Percentiles rank a stretch among this genome's conserved stretches.
Evolutionary conservation across 1,140 invertebrate genomes (phyloP).

Genomic region (Hyposmocoma kahamanoa): DNA sequence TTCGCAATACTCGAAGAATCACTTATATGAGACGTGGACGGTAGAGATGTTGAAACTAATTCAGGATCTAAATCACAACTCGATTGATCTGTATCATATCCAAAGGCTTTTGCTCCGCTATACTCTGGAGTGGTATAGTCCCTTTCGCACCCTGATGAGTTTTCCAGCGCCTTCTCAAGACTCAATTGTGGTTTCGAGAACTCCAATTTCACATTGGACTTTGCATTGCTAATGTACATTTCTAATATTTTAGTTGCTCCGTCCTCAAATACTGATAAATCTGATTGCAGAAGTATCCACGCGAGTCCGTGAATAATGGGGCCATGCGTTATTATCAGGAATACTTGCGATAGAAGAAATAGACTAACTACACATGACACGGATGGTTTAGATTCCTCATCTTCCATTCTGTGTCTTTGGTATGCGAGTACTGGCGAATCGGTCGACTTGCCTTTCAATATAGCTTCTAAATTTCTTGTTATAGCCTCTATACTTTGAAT

Average conservation of each 20-base stretch:
- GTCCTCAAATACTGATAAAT: slow-evolving; percentile 80
- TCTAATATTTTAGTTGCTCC: slow-evolving; percentile 84
- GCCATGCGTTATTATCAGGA: slow-evolving; percentile 92
- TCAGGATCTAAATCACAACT: slow-evolving; percentile 71
- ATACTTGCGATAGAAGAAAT: slow-evolving; percentile 96
- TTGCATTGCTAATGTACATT: slow-evolving; percentile 76
- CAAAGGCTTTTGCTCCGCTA: slow-evolving; percentile 45
- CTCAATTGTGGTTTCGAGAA: slow-evolving; percentile 76
- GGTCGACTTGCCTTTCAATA: slow-evolving; percentile 74
- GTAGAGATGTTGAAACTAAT: slow-evolving; percentile 63
- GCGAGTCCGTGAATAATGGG: slow-evolving; percentile 92
- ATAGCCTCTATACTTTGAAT: slow-evolving; percentile 74
- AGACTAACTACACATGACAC: slow-evolving; percentile 93
- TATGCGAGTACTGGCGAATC: slow-evolving; percentile 56
- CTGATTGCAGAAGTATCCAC: slow-evolving; percentile 89
- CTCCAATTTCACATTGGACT: slow-evolving; percentile 67
- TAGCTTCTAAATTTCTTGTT: slow-evolving; percentile 76
- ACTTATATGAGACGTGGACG: slow-evolving; percentile 69
- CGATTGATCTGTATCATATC: slow-evolving; percentile 63
- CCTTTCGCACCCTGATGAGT: slow-evolving; percentile 46
- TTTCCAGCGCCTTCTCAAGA: slow-evolving; percentile 77
- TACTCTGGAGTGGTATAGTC: slow-evolving; percentile 64
- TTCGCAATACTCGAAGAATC: slow-evolving; percentile 64
- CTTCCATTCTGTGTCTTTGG: slow-evolving; percentile 37
- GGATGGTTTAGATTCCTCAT: slow-evolving; percentile 76